phyloP scores from a whole-genome alignment of 2,113 vertebrate species.

The Podilymbus podiceps region DNA sequence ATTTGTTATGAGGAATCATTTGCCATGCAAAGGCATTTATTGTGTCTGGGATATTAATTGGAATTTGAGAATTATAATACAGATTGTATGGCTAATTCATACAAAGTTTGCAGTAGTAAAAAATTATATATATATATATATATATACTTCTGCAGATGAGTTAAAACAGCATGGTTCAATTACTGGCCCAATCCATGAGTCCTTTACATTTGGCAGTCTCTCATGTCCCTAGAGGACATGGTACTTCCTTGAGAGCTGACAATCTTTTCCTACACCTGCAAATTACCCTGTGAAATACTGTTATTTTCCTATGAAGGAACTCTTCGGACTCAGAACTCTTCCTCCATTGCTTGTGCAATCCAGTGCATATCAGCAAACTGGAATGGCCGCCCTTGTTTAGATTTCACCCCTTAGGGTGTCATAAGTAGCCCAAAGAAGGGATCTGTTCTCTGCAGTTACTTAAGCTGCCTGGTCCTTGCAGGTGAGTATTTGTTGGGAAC shows the following conservation, averaged over 20 bases:
- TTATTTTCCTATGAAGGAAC: background rate
- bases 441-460: background rate
- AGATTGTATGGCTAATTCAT: background rate
- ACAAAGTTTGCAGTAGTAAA: background rate
- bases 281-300: background rate
- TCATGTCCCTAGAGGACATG: background rate
- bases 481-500: fast-evolving
- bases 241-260: background rate
- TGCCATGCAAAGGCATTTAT: background rate
- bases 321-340: fast-evolving
- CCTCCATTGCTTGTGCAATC: background rate
- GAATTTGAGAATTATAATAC: background rate
- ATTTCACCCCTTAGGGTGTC: background rate
- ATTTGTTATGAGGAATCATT: background rate
- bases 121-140: background rate
- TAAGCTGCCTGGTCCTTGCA: background rate
- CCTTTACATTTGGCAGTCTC: background rate
- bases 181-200: background rate
- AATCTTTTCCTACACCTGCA: background rate
- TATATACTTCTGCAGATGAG: background rate
- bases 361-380: too few relatives aligned
- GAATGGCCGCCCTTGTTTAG: background rate
- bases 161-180: fast-evolving
- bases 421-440: background rate
- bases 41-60: background rate